phyloP scores from a whole-genome alignment of 2,113 vertebrate genomes.

The Orientallactaga bullata region DNA sequence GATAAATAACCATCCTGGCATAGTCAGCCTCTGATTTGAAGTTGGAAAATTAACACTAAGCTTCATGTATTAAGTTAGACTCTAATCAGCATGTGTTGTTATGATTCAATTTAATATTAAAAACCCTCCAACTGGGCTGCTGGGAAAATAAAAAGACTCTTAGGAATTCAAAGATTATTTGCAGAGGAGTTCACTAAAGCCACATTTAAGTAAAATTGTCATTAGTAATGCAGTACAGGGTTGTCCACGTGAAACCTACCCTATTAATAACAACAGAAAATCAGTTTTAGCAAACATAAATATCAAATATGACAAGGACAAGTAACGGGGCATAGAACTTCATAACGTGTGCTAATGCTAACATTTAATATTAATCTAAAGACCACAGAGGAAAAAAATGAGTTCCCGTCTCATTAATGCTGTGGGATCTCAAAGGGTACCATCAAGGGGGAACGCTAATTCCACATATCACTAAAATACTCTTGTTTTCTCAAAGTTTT shows the following conservation, averaged over 20 bases:
- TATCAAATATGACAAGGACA: conserved; percentile 55
- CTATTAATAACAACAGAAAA: conserved; percentile 72
- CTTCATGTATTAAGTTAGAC: conserved; percentile 73
- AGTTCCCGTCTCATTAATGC: not conserved
- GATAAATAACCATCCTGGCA: conserved; percentile 75
- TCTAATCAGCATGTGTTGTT: conserved; percentile 78
- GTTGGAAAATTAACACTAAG: conserved; percentile 77
- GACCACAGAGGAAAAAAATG: conserved; percentile 5
- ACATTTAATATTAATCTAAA: conserved; percentile 26
- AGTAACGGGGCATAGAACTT: conserved; percentile 9
- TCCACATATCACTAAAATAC: not conserved
- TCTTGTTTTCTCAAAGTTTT: conserved; percentile 23
- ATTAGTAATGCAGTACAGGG: conserved; percentile 47
- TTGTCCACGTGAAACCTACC: conserved; percentile 9
- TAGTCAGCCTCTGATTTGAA: conserved; percentile 69
- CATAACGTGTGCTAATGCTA: conserved; percentile 48
- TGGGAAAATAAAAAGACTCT: conserved; percentile 78
- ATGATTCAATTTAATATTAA: conserved; percentile 80
- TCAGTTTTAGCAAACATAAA: conserved; percentile 71
- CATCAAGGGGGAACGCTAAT: not conserved
- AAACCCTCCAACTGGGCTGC: conserved; percentile 76
- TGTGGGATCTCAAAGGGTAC: not conserved
- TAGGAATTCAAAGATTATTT: conserved; percentile 76
- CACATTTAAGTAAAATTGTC: conserved; percentile 76
- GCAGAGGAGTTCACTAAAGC: conserved; percentile 59